These are phyloP conservation scores for Pammene aurita DNA, from an alignment of 2,888 invertebrate genomes.

Conservation along the genomic window DNA sequence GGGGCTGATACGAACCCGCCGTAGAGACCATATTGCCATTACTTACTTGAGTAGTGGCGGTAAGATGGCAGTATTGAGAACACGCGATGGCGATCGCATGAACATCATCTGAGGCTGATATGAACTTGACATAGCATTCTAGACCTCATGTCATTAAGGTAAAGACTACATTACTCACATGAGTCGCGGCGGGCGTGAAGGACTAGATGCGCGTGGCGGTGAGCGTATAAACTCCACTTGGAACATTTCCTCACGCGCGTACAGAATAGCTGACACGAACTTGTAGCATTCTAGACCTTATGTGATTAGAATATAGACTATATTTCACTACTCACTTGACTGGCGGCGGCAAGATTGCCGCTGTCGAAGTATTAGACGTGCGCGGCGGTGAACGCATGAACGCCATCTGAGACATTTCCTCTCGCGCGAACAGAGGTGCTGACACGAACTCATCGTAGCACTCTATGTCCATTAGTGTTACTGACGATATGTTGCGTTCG, in stretches of 20 bases:
- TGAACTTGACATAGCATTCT: too few species aligned
- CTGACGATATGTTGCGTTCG: slow-evolving; percentile 80
- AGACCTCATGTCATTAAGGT: too few species aligned
- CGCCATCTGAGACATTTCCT: slow-evolving; percentile 13
- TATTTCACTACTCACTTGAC: slow-evolving; percentile 53
- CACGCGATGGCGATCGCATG: slow-evolving; percentile 42
- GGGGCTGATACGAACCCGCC: too few species aligned
- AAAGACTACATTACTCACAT: too few species aligned
- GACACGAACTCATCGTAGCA: slow-evolving; percentile 86
- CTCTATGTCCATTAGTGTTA: slow-evolving; percentile 87
- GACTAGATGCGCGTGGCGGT: slow-evolving; percentile 39
- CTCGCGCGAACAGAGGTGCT: slow-evolving; percentile 43
- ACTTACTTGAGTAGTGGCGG: slow-evolving; percentile 51
- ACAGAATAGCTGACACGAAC: slow-evolving; percentile 40
- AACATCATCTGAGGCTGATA: too few species aligned
- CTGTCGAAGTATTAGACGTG: slow-evolving; percentile 2
- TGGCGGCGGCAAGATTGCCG: slow-evolving; percentile 56
- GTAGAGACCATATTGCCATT: too few species aligned
- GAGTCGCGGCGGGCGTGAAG: slow-evolving; percentile 57
- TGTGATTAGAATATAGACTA: background rate
- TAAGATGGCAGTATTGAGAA: slow-evolving; percentile 18
- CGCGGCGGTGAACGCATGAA: slow-evolving; percentile 43
- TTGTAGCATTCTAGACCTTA: slow-evolving; percentile 84
- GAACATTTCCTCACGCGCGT: background rate
- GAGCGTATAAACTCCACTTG: slow-evolving; percentile 23